Base-by-base conservation (phyloP, 2,797 vertebrate species). In the Ibycter americanus region DNA sequence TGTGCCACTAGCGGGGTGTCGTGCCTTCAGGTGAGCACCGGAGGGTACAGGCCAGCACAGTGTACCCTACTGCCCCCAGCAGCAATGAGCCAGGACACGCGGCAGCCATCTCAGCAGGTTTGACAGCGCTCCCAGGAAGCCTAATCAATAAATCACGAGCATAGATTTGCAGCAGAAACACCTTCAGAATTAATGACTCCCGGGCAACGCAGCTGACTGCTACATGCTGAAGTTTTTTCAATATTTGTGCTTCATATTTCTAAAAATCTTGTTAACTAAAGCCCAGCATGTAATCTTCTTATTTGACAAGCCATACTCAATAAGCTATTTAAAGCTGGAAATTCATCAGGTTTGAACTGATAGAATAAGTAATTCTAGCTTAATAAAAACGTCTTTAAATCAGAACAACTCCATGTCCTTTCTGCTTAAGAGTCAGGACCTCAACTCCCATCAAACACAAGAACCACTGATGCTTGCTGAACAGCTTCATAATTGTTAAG, bases 191-290 rank as follows among this genome's bases (percentile, higher is more conserved):
- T 68, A 83, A 27, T 11, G 40, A 56, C 77, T 34, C 47, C 44
- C 72, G 51, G 80, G 87, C 73, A 73, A 36, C 0, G 23, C 73
- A 82, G 26, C 14, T 4, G 38, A 56, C 80, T 36, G 70, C 44
- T 62, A 58, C 23, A 1, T 23, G 58, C 31, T 61, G 71, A 67
- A 87, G 66, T 66, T 61, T 83, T 66, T 71, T 55, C 88, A 91
- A 21, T 85, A 88, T 94, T 96, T 92, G 73, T 66, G 71, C 80
- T 95, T 86, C 63, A 2, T 79, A 87, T 49, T 88, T 92, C 89
- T 94, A 72, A 87, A 90, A 87, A 91, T 76, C 91, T 87, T 84
- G 88, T 95, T 87, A 96, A 84, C 73, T 70, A 87, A 94, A 97
- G 83, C 51, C 83, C 68, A 85, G 44, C 38, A 9, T 90, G 77